phyloP scores from a whole-genome alignment of 2,797 vertebrate genomes.

The Tragopan temminckii region DNA sequence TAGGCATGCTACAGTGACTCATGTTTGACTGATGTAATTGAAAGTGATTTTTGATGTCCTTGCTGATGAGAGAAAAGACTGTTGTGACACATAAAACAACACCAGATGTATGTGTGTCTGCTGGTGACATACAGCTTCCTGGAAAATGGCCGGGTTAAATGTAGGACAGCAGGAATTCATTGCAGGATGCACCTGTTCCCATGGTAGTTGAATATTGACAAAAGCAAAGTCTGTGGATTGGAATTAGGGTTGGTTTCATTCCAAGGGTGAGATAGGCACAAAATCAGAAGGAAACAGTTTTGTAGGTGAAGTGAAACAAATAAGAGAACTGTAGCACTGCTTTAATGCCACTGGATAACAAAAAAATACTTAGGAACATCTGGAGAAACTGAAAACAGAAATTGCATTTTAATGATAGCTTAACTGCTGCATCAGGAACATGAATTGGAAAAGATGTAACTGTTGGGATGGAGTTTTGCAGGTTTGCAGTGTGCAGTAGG shows the following conservation, averaged over 20 bases:
- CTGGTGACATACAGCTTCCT: not conserved
- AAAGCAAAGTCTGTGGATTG: not conserved
- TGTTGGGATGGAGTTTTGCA: not conserved
- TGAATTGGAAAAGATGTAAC: not conserved
- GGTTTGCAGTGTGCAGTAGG: not conserved
- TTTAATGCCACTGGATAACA: not conserved
- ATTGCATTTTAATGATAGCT: not conserved
- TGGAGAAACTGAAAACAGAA: slow-evolving; percentile 8
- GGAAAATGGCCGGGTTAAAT: not conserved
- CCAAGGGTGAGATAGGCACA: not conserved
- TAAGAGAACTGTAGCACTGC: not conserved
- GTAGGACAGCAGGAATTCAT: slow-evolving; percentile 7
- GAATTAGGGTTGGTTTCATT: not conserved
- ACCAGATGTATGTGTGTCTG: not conserved
- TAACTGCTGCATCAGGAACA: not conserved
- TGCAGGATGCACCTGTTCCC: not conserved
- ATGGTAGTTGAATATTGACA: slow-evolving; percentile 38
- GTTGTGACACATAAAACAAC: not conserved
- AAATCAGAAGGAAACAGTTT: not conserved
- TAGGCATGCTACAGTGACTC: not conserved
- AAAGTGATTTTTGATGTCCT: slow-evolving; percentile 1
- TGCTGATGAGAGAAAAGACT: not conserved
- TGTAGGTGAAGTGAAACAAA: not conserved
- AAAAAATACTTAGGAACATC: not conserved
- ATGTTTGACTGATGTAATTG: not conserved